These are phyloP conservation scores for Branchipolynoe longqiensis DNA, from an alignment of 2,888 invertebrate species.

Conservation along the genomic window DNA sequence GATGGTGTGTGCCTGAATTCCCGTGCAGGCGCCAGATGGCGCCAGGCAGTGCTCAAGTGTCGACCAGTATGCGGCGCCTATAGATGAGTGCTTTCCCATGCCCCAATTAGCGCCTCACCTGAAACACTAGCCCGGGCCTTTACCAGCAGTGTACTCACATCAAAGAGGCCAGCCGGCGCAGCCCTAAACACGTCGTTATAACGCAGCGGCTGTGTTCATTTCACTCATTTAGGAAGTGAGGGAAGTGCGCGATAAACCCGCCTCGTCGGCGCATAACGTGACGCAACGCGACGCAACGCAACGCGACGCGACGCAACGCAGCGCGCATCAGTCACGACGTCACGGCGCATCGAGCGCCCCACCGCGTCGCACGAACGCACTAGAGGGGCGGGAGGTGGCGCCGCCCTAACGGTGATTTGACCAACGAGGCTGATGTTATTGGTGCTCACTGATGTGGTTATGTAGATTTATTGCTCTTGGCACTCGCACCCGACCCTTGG, in stretches of 20 bases:
- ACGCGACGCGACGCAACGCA: neutral
- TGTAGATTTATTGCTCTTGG: slow-evolving; percentile 52
- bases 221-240: no score
- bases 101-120: slow-evolving; percentile 7
- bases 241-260: neutral
- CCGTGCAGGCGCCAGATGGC: neutral
- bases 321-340: neutral
- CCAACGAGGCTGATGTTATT: slow-evolving; percentile 12
- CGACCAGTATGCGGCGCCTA: neutral
- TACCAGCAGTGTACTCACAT: neutral
- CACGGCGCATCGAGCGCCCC: neutral
- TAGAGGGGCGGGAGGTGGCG: neutral
- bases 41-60: neutral
- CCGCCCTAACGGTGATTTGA: slow-evolving; percentile 19
- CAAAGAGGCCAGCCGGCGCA: neutral
- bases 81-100: neutral
- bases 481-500: neutral
- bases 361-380: neutral
- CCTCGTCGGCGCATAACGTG: neutral
- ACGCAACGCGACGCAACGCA: neutral
- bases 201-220: no score
- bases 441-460: slow-evolving; percentile 44
- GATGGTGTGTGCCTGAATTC: no score
- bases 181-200: no score
- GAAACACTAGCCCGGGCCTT: slow-evolving; percentile 1